Conservation (phyloP, 2,888 invertebrate genomes). For the Drosophila anomalata region DNA sequence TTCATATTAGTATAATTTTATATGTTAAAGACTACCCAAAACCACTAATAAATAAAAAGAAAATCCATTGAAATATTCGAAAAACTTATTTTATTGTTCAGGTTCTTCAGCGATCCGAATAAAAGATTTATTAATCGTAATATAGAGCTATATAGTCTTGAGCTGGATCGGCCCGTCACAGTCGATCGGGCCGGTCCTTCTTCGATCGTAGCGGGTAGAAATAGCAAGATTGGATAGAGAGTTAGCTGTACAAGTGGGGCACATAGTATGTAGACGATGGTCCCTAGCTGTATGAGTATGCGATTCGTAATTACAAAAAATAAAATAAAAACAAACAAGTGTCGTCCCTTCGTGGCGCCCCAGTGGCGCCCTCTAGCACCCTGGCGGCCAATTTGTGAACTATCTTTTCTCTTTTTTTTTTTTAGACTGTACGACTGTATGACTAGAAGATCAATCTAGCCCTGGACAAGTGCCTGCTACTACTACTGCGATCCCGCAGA, state of each 20-base stretch:
- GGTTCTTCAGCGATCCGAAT: slow-evolving; percentile 57
- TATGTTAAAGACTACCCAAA: too few relatives aligned
- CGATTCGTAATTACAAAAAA: slow-evolving; percentile 63
- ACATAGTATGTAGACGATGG: slow-evolving; percentile 48
- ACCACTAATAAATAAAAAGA: slow-evolving; percentile 27
- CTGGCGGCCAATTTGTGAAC: slow-evolving; percentile 56
- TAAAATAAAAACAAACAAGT: slow-evolving; percentile 69
- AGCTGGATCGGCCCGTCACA: slow-evolving; percentile 37
- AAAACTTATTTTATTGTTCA: slow-evolving; percentile 76
- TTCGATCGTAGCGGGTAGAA: slow-evolving; percentile 34
- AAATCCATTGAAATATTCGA: slow-evolving; percentile 45
- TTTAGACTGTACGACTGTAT: slow-evolving; percentile 73
- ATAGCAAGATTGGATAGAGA: slow-evolving; percentile 51
- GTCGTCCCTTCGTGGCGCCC: slow-evolving; percentile 63
- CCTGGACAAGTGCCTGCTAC: slow-evolving; percentile 81
- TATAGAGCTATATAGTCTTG: slow-evolving; percentile 71
- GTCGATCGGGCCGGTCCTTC: slow-evolving; percentile 26
- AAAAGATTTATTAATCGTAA: slow-evolving; percentile 65
- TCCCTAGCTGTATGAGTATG: slow-evolving; percentile 73
- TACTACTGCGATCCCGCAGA: slow-evolving; percentile 77
- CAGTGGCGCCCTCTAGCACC: slow-evolving; percentile 60
- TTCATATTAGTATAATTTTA: too few relatives aligned
- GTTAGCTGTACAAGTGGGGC: slow-evolving; percentile 55
- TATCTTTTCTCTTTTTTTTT: slow-evolving; percentile 2
- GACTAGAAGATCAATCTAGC: slow-evolving; percentile 84